These are phyloP conservation scores for Lepas anatifera DNA, from an alignment of 2,888 invertebrate species.

Conservation along the genomic window DNA sequence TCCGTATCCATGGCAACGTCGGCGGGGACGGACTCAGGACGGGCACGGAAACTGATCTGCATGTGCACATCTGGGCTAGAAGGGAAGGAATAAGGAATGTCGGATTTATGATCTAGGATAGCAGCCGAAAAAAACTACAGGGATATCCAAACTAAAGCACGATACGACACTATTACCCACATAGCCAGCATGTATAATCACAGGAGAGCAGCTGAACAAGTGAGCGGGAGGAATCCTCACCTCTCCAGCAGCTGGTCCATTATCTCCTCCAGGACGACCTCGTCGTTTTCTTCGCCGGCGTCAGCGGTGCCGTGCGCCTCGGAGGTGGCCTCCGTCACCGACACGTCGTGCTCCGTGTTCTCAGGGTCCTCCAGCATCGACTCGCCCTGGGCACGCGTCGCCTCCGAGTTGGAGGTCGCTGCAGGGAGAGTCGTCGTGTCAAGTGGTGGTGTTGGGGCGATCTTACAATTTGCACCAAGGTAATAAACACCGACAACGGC, in stretches of 20 bases:
- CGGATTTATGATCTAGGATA: too few species aligned
- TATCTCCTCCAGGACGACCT: slow-evolving; percentile 49
- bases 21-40: not conserved
- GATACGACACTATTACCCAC: too few species aligned
- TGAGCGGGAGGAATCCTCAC: too few species aligned
- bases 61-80: not conserved
- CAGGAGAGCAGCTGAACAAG: too few species aligned
- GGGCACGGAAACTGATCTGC: not conserved
- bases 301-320: slow-evolving; percentile 24
- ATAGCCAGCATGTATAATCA: too few species aligned
- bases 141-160: too few species aligned
- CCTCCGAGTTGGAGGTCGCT: slow-evolving; percentile 40
- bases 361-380: slow-evolving; percentile 47
- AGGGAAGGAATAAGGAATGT: too few species aligned
- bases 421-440: not conserved
- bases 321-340: slow-evolving; percentile 35
- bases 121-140: too few species aligned
- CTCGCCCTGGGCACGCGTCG: slow-evolving; percentile 47
- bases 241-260: slow-evolving; percentile 53
- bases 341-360: slow-evolving; percentile 49
- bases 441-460: too few species aligned
- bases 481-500: too few species aligned
- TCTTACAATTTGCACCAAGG: too few species aligned
- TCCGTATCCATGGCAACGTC: too few species aligned
- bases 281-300: slow-evolving; percentile 36